Evolutionary conservation across 2,113 vertebrate genomes (phyloP).

Genomic region (Microcebus griseorufus): DNA sequence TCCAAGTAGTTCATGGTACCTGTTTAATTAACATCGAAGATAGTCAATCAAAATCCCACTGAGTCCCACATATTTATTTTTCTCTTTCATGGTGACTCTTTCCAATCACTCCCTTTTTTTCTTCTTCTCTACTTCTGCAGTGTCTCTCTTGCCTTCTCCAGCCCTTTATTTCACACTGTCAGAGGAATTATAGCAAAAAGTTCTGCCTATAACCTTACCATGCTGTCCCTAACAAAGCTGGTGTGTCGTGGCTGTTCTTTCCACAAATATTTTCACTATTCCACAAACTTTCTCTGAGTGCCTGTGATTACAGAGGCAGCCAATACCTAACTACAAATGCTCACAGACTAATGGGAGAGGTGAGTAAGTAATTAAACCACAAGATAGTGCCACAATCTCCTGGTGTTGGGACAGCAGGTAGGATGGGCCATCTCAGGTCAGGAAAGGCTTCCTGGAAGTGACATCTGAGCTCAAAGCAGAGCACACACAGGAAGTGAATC

Average conservation of each 20-base stretch:
- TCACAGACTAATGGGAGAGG: neutral
- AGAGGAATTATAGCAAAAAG: neutral
- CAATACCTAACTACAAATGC: neutral
- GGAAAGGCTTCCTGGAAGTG: conserved; percentile 46
- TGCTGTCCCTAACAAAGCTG: neutral
- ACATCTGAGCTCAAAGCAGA: conserved; percentile 45
- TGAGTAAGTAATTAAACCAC: conserved; percentile 18
- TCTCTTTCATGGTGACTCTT: neutral
- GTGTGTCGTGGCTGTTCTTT: neutral
- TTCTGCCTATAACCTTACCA: neutral
- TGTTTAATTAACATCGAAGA: neutral
- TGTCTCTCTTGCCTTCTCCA: neutral
- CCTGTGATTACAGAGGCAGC: neutral
- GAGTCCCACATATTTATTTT: neutral
- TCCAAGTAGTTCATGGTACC: neutral
- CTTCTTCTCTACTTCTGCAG: neutral
- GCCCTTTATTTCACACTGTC: neutral
- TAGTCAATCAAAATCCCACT: neutral
- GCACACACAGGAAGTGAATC: conserved; percentile 26
- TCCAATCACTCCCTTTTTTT: neutral
- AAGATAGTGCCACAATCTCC: neutral
- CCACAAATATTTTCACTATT: neutral
- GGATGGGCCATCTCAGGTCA: neutral
- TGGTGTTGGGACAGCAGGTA: neutral
- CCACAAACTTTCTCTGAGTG: neutral